Conservation (phyloP, 2,797 vertebrate species). For the Aselliscus stoliczkanus region DNA sequence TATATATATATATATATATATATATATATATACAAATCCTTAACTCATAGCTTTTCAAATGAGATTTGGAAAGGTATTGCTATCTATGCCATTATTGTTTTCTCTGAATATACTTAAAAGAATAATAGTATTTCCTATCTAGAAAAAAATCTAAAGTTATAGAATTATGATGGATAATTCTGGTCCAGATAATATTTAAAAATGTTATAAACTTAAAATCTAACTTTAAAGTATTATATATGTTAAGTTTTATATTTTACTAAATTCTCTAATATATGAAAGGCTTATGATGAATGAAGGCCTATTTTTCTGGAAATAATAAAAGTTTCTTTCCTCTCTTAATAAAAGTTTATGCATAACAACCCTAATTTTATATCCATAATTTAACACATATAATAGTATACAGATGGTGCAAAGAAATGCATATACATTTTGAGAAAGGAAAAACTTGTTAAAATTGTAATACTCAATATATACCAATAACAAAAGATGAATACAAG, state of each 20-base stretch:
- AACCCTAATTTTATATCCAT: neutral
- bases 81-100: neutral
- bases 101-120: neutral
- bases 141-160: neutral
- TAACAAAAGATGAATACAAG: too few relatives aligned
- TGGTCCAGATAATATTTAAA: neutral
- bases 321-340: neutral
- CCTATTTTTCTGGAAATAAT: neutral
- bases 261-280: neutral
- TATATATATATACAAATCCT: neutral
- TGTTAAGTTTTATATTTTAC: neutral
- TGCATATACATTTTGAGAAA: too few relatives aligned
- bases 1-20: neutral
- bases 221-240: neutral
- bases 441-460: too few relatives aligned
- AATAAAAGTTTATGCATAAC: neutral
- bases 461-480: too few relatives aligned
- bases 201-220: neutral
- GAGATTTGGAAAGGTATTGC: neutral
- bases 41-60: neutral
- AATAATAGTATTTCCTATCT: neutral
- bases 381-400: neutral
- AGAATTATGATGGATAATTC: neutral
- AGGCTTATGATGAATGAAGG: neutral
- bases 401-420: too few relatives aligned